Base-by-base conservation (phyloP, 2,113 vertebrate genomes). In the Macquaria ambigua region DNA sequence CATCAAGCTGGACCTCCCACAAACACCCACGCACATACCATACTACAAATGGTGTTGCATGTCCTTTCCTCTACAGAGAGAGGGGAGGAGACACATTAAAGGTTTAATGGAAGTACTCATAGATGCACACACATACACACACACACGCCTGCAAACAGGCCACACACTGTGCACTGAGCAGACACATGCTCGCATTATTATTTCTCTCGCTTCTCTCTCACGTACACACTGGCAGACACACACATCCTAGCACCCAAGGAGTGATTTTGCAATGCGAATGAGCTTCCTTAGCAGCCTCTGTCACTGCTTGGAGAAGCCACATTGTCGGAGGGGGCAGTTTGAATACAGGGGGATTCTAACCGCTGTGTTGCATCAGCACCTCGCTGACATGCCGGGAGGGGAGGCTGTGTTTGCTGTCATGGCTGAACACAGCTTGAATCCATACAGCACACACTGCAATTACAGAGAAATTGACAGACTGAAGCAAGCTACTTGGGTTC, bases 361-460 rank as follows among this genome's bases (percentile, higher is more conserved):
- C 66, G 28, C 61, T 41, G 61, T 64, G 84, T 92, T 90, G 78
- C 90, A 84, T 89, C 90, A 89, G 87, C 76, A 61, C 67, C 71
- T 68, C 41, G 0, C 52, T 68, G 87, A 81, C 81, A 80, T 56
- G 74, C 68, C 6, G 39, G 67, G 39, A 79, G 56, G 77, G 56
- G 52, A 74, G 50, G 61, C 61, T 43, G 52, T 84, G 82, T 85
- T 83, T 68, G 70, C 79, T 61, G 82, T 82, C 82, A 90, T 39
- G 61, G 76, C 80, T 67, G 56, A 84, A 84, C 69, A 72, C 80
- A 68, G 71, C 41, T n/a, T 66, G 78, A 83, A 84, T 87, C 79
- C 58, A 64, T 63, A 43, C 41, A 82, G 72, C 72, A 78, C n/a
- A 52, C 43, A 62, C 50, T 37, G 72, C 69, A 41, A 43, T 25